Base-by-base conservation (phyloP, 2,113 vertebrate species). In the Caloenas nicobarica region DNA sequence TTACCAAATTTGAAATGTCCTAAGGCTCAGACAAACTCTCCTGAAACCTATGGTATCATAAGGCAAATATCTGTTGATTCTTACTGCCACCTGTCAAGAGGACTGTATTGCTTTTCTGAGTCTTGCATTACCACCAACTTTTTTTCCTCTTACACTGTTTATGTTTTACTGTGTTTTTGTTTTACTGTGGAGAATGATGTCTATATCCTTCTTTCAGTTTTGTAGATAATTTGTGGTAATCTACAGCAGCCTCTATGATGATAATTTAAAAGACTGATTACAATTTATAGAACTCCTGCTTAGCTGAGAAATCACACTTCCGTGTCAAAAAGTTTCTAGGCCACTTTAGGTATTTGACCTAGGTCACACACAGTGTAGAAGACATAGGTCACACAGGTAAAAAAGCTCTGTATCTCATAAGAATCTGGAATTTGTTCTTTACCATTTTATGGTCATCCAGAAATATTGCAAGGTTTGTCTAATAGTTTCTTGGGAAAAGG, bases 161-260 rank as follows among this genome's bases (percentile, higher is more conserved):
- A n/a, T 44, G 9, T 19, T 33, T 81, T 48, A 11, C 18, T 10
- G 2, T 66, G 13, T 1, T 71, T 78, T 40, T 54, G 17, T 42
- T 70, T 70, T 36, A n/a, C 16, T 56, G 19, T 31, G 23, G 5
- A 50, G 16, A 74, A 56, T 33, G 13, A 33, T 54, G 86, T 90
- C 51, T 77, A 26, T 29, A 66, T 53, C 9, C 57, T 72, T 77
- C 11, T 54, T 61, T 54, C 77, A 66, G 7, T 64, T 81, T 46
- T 89, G 12, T 64, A 38, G 24, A n/a, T 62, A 46, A 0, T 15
- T 58, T 1, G 0, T 2, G 2, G 16, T 51, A 46, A 74, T 28
- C 33, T 64, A 44, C 33, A 65, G 46, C 19, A 72, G 2, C 23
- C 16, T 78, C 44, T 48, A 24, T 51, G 21, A 40, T 56, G 9